phyloP scores from a whole-genome alignment of 2,113 vertebrate genomes.

The Carollia perspicillata region DNA sequence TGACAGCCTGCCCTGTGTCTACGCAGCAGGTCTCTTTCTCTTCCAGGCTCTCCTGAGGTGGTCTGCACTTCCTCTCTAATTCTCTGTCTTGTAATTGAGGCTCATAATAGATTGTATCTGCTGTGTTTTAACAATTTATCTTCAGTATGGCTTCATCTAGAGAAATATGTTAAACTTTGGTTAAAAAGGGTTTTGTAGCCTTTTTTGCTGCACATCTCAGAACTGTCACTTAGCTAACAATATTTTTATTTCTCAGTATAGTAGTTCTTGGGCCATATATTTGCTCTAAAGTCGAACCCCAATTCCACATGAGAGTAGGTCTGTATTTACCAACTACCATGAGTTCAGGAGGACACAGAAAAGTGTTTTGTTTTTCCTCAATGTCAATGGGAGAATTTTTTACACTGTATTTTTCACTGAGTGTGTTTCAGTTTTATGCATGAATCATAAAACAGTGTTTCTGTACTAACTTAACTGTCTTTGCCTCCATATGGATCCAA shows the following conservation, averaged over 20 bases:
- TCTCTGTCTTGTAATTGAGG: neutral
- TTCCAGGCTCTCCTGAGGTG: neutral
- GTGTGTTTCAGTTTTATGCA: neutral
- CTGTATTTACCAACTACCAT: neutral
- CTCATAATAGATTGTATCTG: neutral
- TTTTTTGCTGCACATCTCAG: neutral
- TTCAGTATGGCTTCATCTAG: neutral
- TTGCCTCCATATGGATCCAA: neutral
- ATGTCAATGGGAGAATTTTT: neutral
- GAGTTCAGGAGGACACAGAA: neutral
- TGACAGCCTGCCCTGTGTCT: neutral
- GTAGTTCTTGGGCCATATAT: neutral
- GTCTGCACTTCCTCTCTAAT: neutral
- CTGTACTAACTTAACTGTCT: neutral
- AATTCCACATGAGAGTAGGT: neutral
- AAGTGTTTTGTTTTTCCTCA: neutral
- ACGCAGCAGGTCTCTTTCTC: neutral
- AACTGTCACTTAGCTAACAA: neutral
- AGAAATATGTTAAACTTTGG: neutral
- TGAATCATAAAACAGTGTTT: neutral
- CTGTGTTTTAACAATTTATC: neutral
- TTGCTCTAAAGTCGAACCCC: neutral
- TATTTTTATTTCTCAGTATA: neutral
- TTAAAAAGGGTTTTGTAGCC: neutral
- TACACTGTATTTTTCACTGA: neutral